Conservation (phyloP, 1,140 invertebrate species). For the silkworm (Bombyx mori) region ASM3026992v2 NC_085134.1:9703001-9703500, state of each 20-base stretch:
- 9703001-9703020: constrained; percentile 29
- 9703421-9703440: constrained; percentile 28
- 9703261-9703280: constrained; percentile 2
- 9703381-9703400: constrained; percentile 70
- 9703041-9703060: constrained; percentile 7
- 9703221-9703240: not conserved
- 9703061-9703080: not conserved
- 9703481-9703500: constrained; percentile 65
- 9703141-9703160: not conserved
- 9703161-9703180: not conserved
- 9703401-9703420: constrained; percentile 67
- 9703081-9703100: too few species aligned
- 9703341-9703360: constrained; percentile 40
- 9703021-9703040: constrained; percentile 8
- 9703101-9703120: not conserved
- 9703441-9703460: constrained; percentile 44
- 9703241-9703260: not conserved
- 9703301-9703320: constrained; percentile 67
- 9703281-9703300: constrained; percentile 17
- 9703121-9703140: not conserved
- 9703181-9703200: not conserved
- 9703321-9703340: constrained; percentile 64
- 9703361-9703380: constrained; percentile 31
- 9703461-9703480: constrained; percentile 65
- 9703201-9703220: not conserved